These are phyloP conservation scores for Bombus pascuorum DNA, from an alignment of 1,140 invertebrate genomes.

Conservation along the genomic window DNA sequence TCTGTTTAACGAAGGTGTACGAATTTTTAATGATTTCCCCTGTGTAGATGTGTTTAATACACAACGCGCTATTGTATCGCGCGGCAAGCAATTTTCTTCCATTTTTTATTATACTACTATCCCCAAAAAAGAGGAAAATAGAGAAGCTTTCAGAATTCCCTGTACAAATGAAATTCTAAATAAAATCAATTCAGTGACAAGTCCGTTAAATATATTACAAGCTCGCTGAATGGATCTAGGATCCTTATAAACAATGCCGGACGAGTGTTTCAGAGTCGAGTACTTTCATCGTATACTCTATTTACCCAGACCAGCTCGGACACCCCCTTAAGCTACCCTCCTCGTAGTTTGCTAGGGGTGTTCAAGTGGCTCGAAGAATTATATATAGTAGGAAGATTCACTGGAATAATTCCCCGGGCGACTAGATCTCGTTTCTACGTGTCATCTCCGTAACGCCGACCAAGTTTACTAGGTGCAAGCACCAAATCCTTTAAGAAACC, in stretches of 20 bases:
- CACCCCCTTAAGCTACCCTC: background rate
- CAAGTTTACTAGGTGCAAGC: constrained; percentile 38
- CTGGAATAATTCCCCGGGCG: constrained; percentile 14
- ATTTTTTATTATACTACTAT: background rate
- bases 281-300: background rate
- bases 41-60: background rate
- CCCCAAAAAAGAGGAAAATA: background rate
- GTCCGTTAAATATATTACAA: background rate
- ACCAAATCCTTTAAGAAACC: constrained; percentile 49
- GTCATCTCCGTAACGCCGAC: constrained; percentile 40
- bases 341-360: no score
- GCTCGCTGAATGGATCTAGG: no score
- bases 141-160: background rate
- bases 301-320: constrained; percentile 2
- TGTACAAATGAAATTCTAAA: background rate
- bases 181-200: background rate
- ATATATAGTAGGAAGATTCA: constrained; percentile 14
- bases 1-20: background rate
- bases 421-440: constrained; percentile 32
- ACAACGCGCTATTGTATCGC: background rate
- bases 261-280: background rate
- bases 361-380: constrained; percentile 35
- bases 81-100: background rate
- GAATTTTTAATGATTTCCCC: constrained; percentile 35
- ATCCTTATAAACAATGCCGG: background rate